phyloP scores from a whole-genome alignment of 2,113 vertebrate species.

The Illadopsis cleaveri region DNA sequence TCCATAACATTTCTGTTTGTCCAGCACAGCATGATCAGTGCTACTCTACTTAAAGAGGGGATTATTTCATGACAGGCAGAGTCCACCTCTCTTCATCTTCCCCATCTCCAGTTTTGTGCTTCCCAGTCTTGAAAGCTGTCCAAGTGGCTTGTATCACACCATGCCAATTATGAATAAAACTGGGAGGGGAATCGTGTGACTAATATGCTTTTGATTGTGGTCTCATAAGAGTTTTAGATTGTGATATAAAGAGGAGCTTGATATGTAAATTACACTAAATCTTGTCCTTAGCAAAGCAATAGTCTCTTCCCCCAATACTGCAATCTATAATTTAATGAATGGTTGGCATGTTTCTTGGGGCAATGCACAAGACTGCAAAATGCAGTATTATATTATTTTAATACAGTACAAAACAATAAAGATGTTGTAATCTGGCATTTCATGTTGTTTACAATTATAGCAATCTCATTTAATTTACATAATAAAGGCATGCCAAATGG shows the following conservation, averaged over 20 bases:
- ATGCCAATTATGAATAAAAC: conserved; percentile 9
- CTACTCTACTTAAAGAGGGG: not conserved
- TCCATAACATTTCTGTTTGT: not conserved
- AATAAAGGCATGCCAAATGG: not conserved
- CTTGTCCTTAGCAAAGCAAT: conserved; percentile 29
- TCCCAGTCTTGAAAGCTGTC: not conserved
- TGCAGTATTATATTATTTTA: not conserved
- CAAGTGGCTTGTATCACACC: not conserved
- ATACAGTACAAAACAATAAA: not conserved
- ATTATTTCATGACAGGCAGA: not conserved
- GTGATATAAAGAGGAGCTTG: not conserved
- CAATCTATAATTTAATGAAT: conserved; percentile 16
- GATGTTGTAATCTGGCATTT: not conserved
- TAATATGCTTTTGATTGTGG: conserved; percentile 40
- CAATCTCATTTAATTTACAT: conserved; percentile 11
- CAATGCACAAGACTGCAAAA: not conserved
- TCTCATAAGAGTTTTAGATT: conserved; percentile 20
- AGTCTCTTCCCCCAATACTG: not conserved
- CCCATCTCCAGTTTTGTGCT: not conserved
- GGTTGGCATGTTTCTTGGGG: not conserved
- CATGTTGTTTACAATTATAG: not conserved
- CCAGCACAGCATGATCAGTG: not conserved
- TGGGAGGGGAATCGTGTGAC: not conserved
- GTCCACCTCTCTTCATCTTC: not conserved
- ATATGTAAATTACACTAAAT: conserved; percentile 18